A percentile compares a stretch with the other conserved stretches of the same genome.
Conservation (phyloP, 2,888 invertebrate genomes). For the Polietes domitor region DNA sequence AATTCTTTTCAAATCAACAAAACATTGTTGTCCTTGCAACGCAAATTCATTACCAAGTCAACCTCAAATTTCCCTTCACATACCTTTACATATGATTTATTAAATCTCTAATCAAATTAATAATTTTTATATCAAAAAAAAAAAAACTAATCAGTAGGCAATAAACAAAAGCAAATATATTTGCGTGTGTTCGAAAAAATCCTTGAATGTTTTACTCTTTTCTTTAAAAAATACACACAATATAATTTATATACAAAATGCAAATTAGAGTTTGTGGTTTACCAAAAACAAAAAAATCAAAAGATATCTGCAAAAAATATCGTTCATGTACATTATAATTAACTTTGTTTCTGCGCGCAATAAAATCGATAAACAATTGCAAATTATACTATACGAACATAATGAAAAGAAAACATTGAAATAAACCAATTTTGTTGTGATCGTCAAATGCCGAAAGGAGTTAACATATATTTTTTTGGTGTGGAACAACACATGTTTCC, state of each 20-base stretch:
- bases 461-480: neutral
- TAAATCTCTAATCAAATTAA: neutral
- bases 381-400: constrained; percentile 31
- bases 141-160: neutral
- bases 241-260: constrained; percentile 2
- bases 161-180: neutral
- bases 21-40: neutral
- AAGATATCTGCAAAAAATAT: constrained; percentile 27
- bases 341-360: constrained; percentile 33
- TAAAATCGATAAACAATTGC: constrained; percentile 45
- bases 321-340: constrained; percentile 41
- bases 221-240: constrained; percentile 9
- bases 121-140: neutral
- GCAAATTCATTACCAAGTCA: neutral
- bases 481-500: neutral
- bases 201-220: constrained; percentile 37
- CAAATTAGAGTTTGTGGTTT: constrained; percentile 41
- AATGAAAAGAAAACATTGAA: constrained; percentile 42
- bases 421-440: constrained; percentile 6
- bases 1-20: neutral
- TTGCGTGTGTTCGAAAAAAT: constrained; percentile 24
- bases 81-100: neutral
- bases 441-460: constrained; percentile 4
- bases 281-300: constrained; percentile 18
- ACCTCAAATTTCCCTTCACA: constrained; percentile 2